A percentile compares a stretch with the other conserved stretches of the same genome.
Conservation (phyloP, 2,797 vertebrate genomes). For the Peromyscus eremicus region DNA sequence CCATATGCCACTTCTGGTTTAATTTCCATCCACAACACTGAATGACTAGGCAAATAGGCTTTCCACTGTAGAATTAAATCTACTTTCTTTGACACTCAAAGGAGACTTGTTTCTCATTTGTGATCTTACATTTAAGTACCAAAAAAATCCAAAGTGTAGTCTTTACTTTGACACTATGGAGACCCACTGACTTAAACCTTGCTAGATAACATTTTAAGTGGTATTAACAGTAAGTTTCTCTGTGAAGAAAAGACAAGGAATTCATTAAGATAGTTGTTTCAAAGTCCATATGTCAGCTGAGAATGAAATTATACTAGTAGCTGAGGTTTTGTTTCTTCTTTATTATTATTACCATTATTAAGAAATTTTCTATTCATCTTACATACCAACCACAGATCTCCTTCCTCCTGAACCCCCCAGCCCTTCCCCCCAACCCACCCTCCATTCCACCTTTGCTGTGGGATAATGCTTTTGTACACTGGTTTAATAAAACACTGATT, state of each 20-base stretch:
- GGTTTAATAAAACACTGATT: too few species aligned
- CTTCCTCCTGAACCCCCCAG: too few species aligned
- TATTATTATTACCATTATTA: too few species aligned
- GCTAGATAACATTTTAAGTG: slow-evolving; percentile 45
- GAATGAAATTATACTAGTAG: slow-evolving; percentile 41
- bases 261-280: slow-evolving; percentile 68
- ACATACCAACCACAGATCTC: too few species aligned
- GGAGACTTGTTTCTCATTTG: slow-evolving; percentile 49
- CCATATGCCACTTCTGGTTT: neutral
- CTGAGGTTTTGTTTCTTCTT: neutral
- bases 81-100: slow-evolving; percentile 27
- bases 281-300: slow-evolving; percentile 43
- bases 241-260: neutral
- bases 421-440: too few species aligned
- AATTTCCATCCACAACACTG: neutral
- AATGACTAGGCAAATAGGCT: neutral
- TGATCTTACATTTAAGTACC: slow-evolving; percentile 17
- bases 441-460: too few species aligned
- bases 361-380: too few species aligned
- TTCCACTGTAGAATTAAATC: slow-evolving; percentile 57
- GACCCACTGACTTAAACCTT: slow-evolving; percentile 50
- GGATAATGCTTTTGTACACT: too few species aligned
- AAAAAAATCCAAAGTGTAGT: slow-evolving; percentile 23
- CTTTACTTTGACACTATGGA: slow-evolving; percentile 63
- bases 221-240: slow-evolving; percentile 55